phyloP scores from a whole-genome alignment of 2,113 vertebrate species.

The Alligator mississippiensis region DNA sequence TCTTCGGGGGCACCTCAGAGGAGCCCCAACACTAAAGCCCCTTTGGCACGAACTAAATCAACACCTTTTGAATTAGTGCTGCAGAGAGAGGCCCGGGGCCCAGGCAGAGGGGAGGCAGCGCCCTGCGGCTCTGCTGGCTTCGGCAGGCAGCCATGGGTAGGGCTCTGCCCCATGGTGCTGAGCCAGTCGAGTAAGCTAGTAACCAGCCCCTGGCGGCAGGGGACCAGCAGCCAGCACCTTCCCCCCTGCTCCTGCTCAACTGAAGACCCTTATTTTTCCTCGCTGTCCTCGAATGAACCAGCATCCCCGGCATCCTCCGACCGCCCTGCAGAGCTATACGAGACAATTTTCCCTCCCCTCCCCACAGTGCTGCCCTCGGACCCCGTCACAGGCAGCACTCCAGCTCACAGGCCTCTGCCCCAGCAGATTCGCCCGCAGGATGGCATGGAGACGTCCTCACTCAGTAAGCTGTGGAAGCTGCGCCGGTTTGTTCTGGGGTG shows the following conservation, averaged over 20 bases:
- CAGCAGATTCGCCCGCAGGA: neutral
- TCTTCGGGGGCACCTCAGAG: neutral
- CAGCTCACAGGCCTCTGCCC: neutral
- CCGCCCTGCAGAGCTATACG: constrained; percentile 11
- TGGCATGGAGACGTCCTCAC: neutral
- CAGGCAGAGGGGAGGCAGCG: neutral
- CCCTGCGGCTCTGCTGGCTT: neutral
- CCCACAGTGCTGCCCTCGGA: neutral
- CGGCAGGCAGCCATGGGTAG: neutral
- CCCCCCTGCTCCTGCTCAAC: constrained; percentile 53
- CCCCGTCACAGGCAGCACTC: neutral
- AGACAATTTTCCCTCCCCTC: neutral
- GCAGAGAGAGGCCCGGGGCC: neutral
- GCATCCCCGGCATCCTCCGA: constrained; percentile 30
- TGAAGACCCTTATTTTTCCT: constrained; percentile 80
- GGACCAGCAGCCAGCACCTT: neutral
- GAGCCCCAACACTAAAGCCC: neutral
- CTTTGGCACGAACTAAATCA: constrained; percentile 68
- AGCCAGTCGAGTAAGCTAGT: neutral
- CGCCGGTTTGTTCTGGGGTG: neutral
- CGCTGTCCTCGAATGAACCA: constrained; percentile 42
- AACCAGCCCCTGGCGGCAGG: neutral
- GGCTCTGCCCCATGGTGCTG: constrained; percentile 29
- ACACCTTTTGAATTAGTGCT: constrained; percentile 69
- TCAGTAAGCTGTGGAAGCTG: constrained; percentile 8